phyloP scores from a whole-genome alignment of 2,888 invertebrate species.

The Hirudinaria manillensis region DNA sequence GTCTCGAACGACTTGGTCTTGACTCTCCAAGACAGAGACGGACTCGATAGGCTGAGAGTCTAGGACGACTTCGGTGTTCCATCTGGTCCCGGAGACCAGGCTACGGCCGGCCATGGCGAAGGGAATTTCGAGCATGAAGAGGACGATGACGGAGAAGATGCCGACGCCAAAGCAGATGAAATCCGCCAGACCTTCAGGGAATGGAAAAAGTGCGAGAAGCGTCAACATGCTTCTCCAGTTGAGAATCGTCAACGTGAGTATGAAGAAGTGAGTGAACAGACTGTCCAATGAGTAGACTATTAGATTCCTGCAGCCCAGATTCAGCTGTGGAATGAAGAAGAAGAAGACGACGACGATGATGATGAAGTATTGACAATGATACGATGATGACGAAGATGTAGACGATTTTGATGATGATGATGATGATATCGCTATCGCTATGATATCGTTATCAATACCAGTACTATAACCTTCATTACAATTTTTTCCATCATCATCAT shows the following conservation, averaged over 20 bases:
- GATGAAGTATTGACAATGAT: no score
- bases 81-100: not conserved
- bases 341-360: no score
- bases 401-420: no score
- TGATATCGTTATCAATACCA: not conserved
- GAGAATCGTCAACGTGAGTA: slow-evolving; percentile 32
- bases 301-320: not conserved
- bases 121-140: slow-evolving; percentile 26
- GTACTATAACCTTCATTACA: not conserved
- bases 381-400: no score
- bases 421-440: no score
- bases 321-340: not conserved
- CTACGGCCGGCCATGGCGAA: slow-evolving; percentile 6
- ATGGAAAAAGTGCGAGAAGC: slow-evolving; percentile 1
- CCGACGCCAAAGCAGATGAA: slow-evolving; percentile 28
- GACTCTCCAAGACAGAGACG: not conserved
- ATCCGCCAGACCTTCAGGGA: slow-evolving; percentile 14
- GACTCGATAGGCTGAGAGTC: not conserved
- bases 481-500: slow-evolving; percentile 11
- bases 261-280: slow-evolving; percentile 34
- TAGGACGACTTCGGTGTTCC: not conserved
- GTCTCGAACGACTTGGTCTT: no score
- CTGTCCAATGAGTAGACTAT: slow-evolving; percentile 31
- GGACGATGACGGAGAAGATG: not conserved
- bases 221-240: slow-evolving; percentile 32